phyloP scores from a whole-genome alignment of 2,797 vertebrate genomes.

The Macroramphosus scolopax region DNA sequence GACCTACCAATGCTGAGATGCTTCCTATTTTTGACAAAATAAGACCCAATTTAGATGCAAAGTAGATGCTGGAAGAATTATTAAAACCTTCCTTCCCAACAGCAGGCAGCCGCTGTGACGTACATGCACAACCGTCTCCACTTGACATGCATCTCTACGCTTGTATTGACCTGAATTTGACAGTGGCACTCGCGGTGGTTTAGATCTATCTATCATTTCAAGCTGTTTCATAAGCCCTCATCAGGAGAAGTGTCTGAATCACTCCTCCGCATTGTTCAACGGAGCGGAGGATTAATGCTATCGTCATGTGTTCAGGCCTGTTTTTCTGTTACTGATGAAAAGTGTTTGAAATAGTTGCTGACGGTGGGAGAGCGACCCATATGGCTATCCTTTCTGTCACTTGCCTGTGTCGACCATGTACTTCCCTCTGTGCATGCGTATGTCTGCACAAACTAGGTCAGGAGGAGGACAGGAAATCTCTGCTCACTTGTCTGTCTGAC shows the following conservation, averaged over 20 bases:
- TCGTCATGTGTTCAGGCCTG: constrained; percentile 12
- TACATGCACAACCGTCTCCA: constrained; percentile 9
- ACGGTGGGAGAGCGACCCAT: constrained; percentile 29
- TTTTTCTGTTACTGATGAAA: constrained; percentile 34
- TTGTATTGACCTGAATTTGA: constrained; percentile 34
- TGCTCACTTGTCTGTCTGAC: constrained; percentile 49
- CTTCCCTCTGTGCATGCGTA: constrained; percentile 43
- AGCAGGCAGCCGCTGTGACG: constrained; percentile 5
- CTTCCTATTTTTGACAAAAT: constrained; percentile 5
- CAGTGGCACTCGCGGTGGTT: constrained; percentile 6
- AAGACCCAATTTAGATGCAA: constrained; percentile 16
- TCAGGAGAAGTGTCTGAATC: constrained; percentile 44
- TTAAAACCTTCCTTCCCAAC: constrained; percentile 12
- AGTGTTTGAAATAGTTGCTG: constrained; percentile 22
- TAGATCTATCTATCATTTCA: constrained; percentile 19
- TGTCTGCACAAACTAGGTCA: constrained; percentile 62
- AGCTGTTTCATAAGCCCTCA: constrained; percentile 43
- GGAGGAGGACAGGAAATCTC: constrained; percentile 66
- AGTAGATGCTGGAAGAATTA: constrained; percentile 1
- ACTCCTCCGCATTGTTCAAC: constrained; percentile 30
- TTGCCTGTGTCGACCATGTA: constrained; percentile 37
- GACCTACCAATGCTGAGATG: constrained; percentile 16
- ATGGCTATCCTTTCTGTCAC: constrained; percentile 44
- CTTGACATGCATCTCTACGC: constrained; percentile 7
- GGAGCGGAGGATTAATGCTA: constrained; percentile 38